Base-by-base conservation (phyloP, 2,888 invertebrate species). In the Cataglyphis livida region DNA sequence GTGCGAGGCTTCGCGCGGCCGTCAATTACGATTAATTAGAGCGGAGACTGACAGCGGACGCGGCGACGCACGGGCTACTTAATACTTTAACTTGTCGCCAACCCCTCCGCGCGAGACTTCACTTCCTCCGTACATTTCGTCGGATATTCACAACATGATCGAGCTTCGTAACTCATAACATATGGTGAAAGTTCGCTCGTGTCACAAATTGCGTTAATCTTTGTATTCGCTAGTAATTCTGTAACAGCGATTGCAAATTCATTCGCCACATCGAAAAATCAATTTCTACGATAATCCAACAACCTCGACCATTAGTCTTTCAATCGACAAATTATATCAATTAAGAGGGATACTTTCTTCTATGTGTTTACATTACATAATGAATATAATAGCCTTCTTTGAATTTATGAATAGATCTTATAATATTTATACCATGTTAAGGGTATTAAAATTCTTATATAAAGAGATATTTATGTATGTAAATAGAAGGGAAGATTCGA, bases 1-100 rank as follows among this genome's bases (percentile, higher is more conserved):
- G 93, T 93, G 94, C 93, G 91, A 93, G 92, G 92, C 94, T 94
- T 94, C 93, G 91, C 94, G 93, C 94, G 92, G 91, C 92, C 93
- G 94, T 94, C 94, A 94, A 94, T 94, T 94, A 93, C 93, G 92
- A 94, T 94, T 94, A 94, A 94, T 94, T 94, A 94, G 93, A 94
- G 93, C 94, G 93, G 91, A 94, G 94, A 94, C 93, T 94, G 94
- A 94, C 94, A 94, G 94, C 93, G 94, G 93, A 93, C 93, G 93
- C 93, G 93, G 92, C 93, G 93, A 92, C 48, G 48, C 48, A 51
- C 92, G 92, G 78, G 91, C 93, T 93, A 93, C 93, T 93, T 93
- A 93, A 93, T 91, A 90, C 93, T 89, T 93, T 92, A 92, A 92
- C 93, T 92, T 93, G 91, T 92, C 91, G 90, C 90, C 91, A 91